These are phyloP conservation scores for Megalopta genalis DNA, from an alignment of 1,140 invertebrate species.

Conservation along the genomic window DNA sequence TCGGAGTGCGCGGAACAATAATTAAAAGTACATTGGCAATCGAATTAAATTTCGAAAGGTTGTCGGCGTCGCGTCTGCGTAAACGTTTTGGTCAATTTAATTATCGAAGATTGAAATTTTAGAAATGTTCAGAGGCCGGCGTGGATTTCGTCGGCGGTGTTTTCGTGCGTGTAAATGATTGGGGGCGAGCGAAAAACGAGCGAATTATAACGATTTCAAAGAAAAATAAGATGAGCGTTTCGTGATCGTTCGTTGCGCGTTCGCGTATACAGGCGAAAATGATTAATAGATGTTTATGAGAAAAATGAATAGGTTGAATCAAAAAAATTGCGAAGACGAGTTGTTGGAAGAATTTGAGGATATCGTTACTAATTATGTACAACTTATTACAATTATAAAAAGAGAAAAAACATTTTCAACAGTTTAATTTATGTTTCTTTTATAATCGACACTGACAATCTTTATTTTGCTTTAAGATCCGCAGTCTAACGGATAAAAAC, in stretches of 20 bases:
- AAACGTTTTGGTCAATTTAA: constrained; percentile 36
- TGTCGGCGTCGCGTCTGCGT: not conserved
- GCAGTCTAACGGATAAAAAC: no score
- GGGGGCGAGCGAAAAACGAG: not conserved
- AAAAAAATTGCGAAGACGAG: no score
- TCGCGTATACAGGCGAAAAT: no score
- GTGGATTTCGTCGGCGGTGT: not conserved
- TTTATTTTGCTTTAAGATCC: no score
- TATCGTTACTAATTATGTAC: no score
- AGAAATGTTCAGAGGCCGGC: not conserved
- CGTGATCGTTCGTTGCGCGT: not conserved
- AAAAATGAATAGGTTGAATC: no score
- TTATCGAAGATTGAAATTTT: constrained; percentile 22
- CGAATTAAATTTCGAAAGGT: constrained; percentile 18
- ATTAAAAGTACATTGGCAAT: constrained; percentile 32
- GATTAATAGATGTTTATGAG: no score
- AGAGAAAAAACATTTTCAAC: no score
- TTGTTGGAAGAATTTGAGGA: no score
- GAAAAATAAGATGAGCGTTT: not conserved
- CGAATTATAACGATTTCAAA: not conserved
- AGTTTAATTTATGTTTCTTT: no score
- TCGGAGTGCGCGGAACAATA: constrained; percentile 10
- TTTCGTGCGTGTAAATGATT: not conserved
- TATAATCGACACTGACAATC: no score
- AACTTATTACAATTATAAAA: no score